Evolutionary conservation across 1,140 invertebrate species (phyloP), one percentile per base, ranked within the genome.

Genomic region (Agrypnia vestita): DNA sequence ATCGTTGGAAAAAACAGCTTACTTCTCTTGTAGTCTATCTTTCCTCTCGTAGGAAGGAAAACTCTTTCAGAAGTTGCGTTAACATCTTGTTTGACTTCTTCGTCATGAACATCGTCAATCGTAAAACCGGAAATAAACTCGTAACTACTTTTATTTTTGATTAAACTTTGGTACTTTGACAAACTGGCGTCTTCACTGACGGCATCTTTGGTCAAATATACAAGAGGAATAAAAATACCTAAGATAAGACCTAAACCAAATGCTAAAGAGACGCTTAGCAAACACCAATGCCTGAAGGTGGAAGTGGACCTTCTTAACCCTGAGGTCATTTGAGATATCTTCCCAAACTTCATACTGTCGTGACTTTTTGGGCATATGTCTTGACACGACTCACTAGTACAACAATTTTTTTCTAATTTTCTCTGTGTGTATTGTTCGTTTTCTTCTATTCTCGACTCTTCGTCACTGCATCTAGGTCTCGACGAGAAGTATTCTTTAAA

Each of bases 241-340:
- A 83, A 81, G 11, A 81, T 12, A 19, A 83, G 49, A 15, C 82
- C 82, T 55, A 83, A 61, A 43, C 51, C 80, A 67, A 83, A 83
- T 17, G 82, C 82, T 59, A 81, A 44, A 8, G 72, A 72, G 4
- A 83, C 80, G 62, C 79, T 81, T 12, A 81, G 46, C 13, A 83
- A 47, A 53, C 82, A 83, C 51, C 77, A 62, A 35, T 83, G 79
- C 21, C 76, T 72, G 55, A 64, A 81, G n/a, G 19, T 49, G 6
- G 69, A 25, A n/a, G 69, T 19, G 44, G 64, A 69, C 47, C 64
- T 46, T 69, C 21, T 73, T 6, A 69, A 46, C 7, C 69, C 69
- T 1, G 69, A 51, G 1, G 43, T 43, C 9, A 25, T 46, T 49
- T 19, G 4, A 11, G 64, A 71, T 13, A 19, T 69, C 15, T 75